Conservation (phyloP, 2,113 vertebrate species). For the Sinosuthora webbiana region DNA sequence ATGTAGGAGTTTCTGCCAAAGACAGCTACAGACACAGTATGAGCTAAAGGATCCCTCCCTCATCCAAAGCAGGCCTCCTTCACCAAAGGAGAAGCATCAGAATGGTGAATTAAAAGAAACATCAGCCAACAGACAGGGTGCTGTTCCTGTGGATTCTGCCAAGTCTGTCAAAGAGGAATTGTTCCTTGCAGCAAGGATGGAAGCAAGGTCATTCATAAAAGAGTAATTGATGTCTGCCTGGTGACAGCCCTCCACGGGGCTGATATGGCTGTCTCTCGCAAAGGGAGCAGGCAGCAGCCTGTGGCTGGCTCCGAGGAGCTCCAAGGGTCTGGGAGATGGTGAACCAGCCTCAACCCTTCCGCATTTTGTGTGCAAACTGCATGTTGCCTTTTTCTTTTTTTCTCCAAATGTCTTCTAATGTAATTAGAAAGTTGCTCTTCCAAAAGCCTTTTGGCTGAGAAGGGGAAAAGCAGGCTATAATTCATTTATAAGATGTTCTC, state of each 20-base stretch:
- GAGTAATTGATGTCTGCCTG: background rate
- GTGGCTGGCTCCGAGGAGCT: accelerated
- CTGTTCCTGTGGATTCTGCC: background rate
- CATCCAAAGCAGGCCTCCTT: accelerated
- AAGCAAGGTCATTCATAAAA: slow-evolving; percentile 42
- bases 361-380: background rate
- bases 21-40: background rate
- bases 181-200: slow-evolving; percentile 28
- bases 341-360: background rate
- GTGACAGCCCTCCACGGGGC: background rate
- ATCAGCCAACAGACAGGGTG: background rate
- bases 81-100: background rate
- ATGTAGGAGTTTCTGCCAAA: background rate
- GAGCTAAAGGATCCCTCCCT: background rate
- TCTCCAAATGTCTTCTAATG: slow-evolving; percentile 32
- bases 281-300: background rate
- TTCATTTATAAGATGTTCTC: slow-evolving; percentile 40
- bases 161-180: background rate
- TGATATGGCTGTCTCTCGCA: background rate
- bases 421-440: slow-evolving; percentile 42
- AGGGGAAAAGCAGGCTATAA: slow-evolving; percentile 21
- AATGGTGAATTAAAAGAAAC: background rate
- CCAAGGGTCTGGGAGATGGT: background rate
- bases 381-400: background rate
- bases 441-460: slow-evolving; percentile 33